Conservation (phyloP, 2,113 vertebrate genomes). For the Aythya baeri region DNA sequence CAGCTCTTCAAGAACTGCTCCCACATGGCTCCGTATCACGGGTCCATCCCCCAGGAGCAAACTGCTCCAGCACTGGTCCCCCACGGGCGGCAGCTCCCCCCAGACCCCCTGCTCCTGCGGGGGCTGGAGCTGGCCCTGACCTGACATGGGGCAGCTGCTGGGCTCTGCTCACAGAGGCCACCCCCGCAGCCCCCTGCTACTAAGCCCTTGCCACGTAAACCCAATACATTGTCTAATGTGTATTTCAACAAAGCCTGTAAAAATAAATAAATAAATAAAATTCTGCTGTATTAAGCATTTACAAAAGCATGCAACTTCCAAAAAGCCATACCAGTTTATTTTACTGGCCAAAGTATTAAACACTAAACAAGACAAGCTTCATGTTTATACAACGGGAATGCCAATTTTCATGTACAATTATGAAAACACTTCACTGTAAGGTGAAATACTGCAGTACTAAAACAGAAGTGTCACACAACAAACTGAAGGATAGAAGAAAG, state of each 20-base stretch:
- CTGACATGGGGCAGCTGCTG: no score
- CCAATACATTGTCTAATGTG: background rate
- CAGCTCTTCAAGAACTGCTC: no score
- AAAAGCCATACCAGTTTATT: conserved; percentile 70
- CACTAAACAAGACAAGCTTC: conserved; percentile 49
- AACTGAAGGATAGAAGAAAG: background rate
- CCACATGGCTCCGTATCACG: no score
- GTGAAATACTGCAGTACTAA: conserved; percentile 3
- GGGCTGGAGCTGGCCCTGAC: no score
- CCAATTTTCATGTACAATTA: conserved; percentile 55
- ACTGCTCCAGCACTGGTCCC: no score
- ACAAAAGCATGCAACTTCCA: conserved; percentile 46
- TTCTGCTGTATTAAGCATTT: conserved; percentile 21
- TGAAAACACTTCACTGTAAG: conserved; percentile 56
- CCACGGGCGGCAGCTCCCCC: no score
- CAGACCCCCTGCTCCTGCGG: no score
- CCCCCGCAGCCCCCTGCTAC: no score
- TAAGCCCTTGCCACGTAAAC: no score
- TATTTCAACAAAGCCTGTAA: conserved; percentile 38
- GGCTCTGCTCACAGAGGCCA: no score
- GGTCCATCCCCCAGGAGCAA: no score
- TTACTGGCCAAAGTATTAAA: conserved; percentile 50
- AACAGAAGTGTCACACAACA: background rate
- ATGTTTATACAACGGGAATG: conserved; percentile 68
- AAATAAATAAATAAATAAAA: background rate